These are phyloP conservation scores for Passer domesticus DNA, from an alignment of 2,113 vertebrate species.

Conservation along the genomic window DNA sequence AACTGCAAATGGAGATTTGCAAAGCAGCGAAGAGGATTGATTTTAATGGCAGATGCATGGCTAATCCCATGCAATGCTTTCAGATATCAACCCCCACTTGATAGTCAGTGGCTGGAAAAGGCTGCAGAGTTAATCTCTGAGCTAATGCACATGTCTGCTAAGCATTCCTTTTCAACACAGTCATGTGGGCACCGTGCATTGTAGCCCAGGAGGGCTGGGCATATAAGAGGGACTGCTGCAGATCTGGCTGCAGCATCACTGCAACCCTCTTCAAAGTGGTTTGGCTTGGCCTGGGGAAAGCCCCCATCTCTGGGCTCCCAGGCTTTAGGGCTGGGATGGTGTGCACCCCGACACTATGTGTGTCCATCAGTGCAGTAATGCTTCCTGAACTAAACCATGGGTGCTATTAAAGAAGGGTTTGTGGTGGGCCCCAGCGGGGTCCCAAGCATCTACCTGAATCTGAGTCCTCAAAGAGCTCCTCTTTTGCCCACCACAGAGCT, in stretches of 20 bases:
- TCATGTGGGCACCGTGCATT: neutral
- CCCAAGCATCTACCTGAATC: neutral
- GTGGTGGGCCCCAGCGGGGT: rapidly evolving
- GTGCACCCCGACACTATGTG: rapidly evolving
- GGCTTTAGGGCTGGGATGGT: neutral
- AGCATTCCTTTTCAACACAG: neutral
- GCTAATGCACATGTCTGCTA: neutral
- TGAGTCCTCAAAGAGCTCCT: neutral
- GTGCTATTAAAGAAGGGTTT: neutral
- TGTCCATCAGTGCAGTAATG: rapidly evolving
- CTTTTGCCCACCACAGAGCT: neutral
- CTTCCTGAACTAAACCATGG: neutral
- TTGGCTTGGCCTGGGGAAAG: neutral
- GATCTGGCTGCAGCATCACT: neutral
- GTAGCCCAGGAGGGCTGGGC: neutral
- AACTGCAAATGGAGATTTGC: neutral
- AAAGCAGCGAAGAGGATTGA: neutral
- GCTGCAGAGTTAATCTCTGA: neutral
- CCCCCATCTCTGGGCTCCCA: neutral
- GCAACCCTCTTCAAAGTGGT: neutral
- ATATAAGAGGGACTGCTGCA: neutral
- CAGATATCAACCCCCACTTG: neutral
- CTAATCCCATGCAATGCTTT: neutral
- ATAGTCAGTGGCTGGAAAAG: neutral
- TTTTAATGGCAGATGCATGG: neutral